Base-by-base conservation (phyloP, 2,797 vertebrate species). In the Lates japonicus region DNA sequence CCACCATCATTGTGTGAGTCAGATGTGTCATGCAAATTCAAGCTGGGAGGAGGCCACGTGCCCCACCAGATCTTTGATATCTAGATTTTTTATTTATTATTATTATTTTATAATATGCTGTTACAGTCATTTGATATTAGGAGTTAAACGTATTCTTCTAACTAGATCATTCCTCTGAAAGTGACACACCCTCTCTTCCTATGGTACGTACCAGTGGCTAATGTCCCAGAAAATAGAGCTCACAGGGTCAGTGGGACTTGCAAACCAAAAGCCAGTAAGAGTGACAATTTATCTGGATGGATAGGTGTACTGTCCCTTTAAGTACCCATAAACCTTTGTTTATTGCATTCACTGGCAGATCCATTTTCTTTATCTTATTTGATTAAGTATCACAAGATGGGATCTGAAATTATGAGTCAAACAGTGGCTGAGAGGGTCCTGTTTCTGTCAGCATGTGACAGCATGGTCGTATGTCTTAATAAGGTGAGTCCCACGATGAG, bases 351-450 rank as follows among this genome's bases (percentile, higher is more conserved):
- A 57, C 52, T 57, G 25, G 67, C 19, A 58, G 52, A 33, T 57
- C 39, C 25, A 44, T 57, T 57, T 42, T 44, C 25, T 35, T 58
- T 51, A 20, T 51, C 46, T 37, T 46, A 42, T 42, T 58, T 44
- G 55, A 60, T 39, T n/a, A 60, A 68, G 16, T 55, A 20, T 58
- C 52, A 58, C n/a, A 46, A 58, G 37, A 52, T 51, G 46, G 31
- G 33, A 63, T 63, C 22, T 62, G 42, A 73, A 22, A 41, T 51
- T 14, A 61, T 51, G 48, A 62, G 22, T 33, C 19, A 39, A 39
- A 16, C 54, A 46, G 39, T 57, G 67, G 54, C 54, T 33, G 39
- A 58, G 22, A 25, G 42, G 25, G 25, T 20, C 62, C 42, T 48
- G 17, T 64, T 33, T 48, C 16, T 35, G 25, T 17, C 54, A 31